Percentiles rank a stretch among this genome's conserved stretches.
phyloP scores from a whole-genome alignment of 2,113 vertebrate genomes.

The Taxidea taxus region DNA sequence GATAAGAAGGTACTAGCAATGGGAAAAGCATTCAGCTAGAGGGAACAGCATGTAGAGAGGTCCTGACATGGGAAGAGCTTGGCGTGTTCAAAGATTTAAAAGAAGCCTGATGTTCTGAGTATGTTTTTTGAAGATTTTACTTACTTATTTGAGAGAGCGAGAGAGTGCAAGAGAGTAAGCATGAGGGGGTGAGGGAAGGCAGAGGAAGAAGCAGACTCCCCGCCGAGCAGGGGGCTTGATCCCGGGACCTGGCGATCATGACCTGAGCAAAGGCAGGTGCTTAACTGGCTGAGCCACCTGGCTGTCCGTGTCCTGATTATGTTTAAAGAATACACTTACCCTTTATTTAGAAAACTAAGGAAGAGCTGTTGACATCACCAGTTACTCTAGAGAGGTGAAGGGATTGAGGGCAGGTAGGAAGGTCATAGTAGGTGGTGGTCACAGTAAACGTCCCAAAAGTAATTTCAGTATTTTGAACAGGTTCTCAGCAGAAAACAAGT shows the following conservation, averaged over 20 bases:
- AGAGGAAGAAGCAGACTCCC: not conserved
- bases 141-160: not conserved
- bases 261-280: not conserved
- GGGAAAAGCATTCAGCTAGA: not conserved
- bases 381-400: not conserved
- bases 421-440: not conserved
- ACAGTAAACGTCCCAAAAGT: not conserved
- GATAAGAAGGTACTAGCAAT: not conserved
- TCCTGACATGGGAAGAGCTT: not conserved
- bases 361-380: not conserved
- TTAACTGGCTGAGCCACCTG: not conserved
- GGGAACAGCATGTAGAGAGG: not conserved
- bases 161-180: not conserved
- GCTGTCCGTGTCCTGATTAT: not conserved
- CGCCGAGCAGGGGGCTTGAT: not conserved
- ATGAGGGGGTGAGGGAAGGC: not conserved
- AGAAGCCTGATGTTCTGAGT: not conserved
- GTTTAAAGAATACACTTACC: not conserved
- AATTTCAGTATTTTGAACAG: slow-evolving; percentile 4
- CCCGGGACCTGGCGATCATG: not conserved
- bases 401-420: not conserved
- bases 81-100: not conserved
- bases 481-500: not conserved
- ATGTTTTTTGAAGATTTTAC: not conserved
- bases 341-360: slow-evolving; percentile 9